Base-by-base conservation (phyloP, 2,113 vertebrate species). In the Notarius quadriscutis region DNA sequence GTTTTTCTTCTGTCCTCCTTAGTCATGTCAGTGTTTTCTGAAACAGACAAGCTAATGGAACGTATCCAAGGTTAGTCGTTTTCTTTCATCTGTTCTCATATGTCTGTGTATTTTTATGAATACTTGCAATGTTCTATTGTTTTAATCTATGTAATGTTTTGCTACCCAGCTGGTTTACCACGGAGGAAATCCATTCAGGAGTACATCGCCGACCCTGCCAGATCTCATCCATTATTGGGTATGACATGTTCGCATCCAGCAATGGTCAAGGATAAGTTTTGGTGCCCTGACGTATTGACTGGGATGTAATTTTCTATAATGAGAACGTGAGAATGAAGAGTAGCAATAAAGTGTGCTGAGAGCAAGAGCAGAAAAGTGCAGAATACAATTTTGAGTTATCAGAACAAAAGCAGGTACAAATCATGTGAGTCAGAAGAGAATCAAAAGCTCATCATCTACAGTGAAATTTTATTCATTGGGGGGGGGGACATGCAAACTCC, bases 151-250 rank as follows among this genome's bases (percentile, higher is more conserved):
- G n/a, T 60, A 41, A 48, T 30, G 4, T 74, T 9, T 69, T 69
- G 18, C 30, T 71, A 48, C 34, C 14, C 55, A 87, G 86, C 34
- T 22, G 8, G 53, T 41, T 62, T 80, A 74, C 79, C 86, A 20
- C 34, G 0, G n/a, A 82, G 79, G 65, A 87, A 74, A 82, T 72
- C 79, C 22, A 80, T 87, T 82, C 86, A 87, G 51, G 67, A 69
- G 25, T 87, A 87, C 30, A 87, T 87, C 2, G 17, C 65, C 15
- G 79, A 87, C 34, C 67, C 86, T 82, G 15, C 34, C 30, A 87
- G 86, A 51, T n/a, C 25, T 0, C 50, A 74, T 67, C 81, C 81
- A 27, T 67, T 83, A 67, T 20, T 83, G 48, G 81, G 81, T 83
- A 83, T 14, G 81, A 27, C 22, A n/a, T 67, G 80, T 51, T 83